These are phyloP conservation scores for Siniperca undulata DNA, from an alignment of 2,797 vertebrate genomes.

Conservation along the genomic window DNA sequence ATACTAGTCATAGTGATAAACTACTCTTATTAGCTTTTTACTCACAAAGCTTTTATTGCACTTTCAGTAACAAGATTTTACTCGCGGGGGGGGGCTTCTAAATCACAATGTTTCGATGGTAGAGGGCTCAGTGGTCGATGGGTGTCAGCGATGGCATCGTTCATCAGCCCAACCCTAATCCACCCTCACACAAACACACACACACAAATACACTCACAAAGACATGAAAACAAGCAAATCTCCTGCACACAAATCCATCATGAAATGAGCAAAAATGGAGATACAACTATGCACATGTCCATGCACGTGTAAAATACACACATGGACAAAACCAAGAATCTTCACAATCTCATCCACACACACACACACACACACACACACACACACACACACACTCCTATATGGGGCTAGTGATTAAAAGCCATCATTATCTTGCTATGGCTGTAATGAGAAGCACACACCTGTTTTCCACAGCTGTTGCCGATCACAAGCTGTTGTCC, in stretches of 20 bases:
- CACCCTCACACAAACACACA: neutral
- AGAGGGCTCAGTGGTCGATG: too few species aligned
- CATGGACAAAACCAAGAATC: slow-evolving; percentile 11
- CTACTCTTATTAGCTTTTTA: too few species aligned
- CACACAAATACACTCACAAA: slow-evolving; percentile 20
- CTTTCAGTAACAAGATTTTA: too few species aligned
- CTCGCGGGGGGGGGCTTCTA: too few species aligned
- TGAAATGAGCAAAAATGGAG: slow-evolving; percentile 8
- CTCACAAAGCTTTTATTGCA: too few species aligned
- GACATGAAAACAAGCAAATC: slow-evolving; percentile 20
- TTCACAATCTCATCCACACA: slow-evolving; percentile 1
- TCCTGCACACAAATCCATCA: slow-evolving; percentile 9
- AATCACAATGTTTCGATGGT: too few species aligned
- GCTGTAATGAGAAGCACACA: slow-evolving; percentile 77
- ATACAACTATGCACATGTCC: neutral
- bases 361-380: neutral
- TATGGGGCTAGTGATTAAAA: slow-evolving; percentile 68
- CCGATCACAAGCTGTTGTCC: slow-evolving; percentile 72
- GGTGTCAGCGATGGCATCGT: too few species aligned
- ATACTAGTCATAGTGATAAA: too few species aligned
- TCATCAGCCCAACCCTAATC: too few species aligned
- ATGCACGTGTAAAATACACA: slow-evolving; percentile 9
- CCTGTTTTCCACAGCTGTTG: slow-evolving; percentile 81
- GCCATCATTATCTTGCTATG: slow-evolving; percentile 62
- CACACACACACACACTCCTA: neutral